Evolutionary conservation across 2,113 vertebrate genomes (phyloP), one percentile per base, ranked within the genome.

Genomic region (Syrrhaptes paradoxus): DNA sequence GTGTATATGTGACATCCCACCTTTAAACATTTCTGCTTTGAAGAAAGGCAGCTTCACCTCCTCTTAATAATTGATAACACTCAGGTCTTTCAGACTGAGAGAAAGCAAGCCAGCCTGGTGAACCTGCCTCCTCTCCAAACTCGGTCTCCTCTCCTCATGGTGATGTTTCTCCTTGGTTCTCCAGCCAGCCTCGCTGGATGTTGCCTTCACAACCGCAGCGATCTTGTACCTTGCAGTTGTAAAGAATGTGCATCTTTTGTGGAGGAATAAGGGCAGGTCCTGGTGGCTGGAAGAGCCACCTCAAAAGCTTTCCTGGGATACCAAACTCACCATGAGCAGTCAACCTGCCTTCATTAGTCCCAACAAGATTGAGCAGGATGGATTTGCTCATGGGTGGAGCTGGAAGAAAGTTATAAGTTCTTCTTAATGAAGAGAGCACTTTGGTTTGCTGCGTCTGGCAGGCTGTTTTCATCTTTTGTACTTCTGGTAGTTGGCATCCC

Each of bases 381-480:
- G 65, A 54, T 93, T 93, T 73, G 52, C 58, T 85, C 58, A 14
- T 51, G 92, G 93, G 95, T 89, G 83, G 88, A 92, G 92, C 76
- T 87, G 80, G 58, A 85, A 43, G 73, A 90, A 82, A 94, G 49
- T 51, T 94, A 93, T 92, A 43, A 94, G 26, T 52, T 92, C 32
- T 19, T 87, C 26, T 82, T 92, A 96, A 96, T 94, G 85, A 93
- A 94, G 76, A 66, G 59, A 86, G 61, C 0, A 2, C 66, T 93
- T 78, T 51, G 80, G 88, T 90, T 89, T 89, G 92, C 92, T 90
- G 70, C 58, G 88, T 87, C 93, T 96, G 92, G 65, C 86, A 82
- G 88, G 22, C 45, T 96, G 76, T 87, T 93, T 84, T 84, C 90
- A 78, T 93, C 80, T 75, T 92, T 92, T 96, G 85, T 92, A 28